phyloP scores from a whole-genome alignment of 2,113 vertebrate genomes.

The Blennius ocellaris region DNA sequence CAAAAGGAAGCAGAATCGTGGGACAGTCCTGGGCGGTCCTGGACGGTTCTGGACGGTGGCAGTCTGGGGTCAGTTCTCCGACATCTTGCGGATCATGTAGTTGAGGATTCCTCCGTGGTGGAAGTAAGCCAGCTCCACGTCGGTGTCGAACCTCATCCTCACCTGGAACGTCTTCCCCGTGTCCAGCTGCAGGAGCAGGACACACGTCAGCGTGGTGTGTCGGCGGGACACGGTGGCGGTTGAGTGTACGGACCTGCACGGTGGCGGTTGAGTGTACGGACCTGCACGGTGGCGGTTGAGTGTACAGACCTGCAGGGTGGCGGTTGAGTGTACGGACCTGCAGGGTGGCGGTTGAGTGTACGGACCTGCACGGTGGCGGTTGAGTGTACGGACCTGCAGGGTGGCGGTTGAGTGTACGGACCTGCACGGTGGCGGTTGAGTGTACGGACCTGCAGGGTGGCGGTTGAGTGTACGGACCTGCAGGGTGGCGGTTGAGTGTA shows the following conservation, averaged over 20 bases:
- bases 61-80: constrained; percentile 57
- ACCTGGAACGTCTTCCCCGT: constrained; percentile 89
- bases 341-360: constrained; percentile 78
- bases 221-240: too few relatives aligned
- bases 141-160: constrained; percentile 94
- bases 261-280: constrained; percentile 79
- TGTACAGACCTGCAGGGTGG: constrained; percentile 86
- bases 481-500: constrained; percentile 78
- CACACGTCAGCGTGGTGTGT: too few relatives aligned
- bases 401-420: constrained; percentile 79
- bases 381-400: constrained; percentile 87
- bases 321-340: constrained; percentile 87
- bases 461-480: constrained; percentile 87
- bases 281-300: constrained; percentile 90
- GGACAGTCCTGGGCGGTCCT: too few relatives aligned
- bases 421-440: constrained; percentile 90
- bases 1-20: too few relatives aligned
- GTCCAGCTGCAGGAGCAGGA: constrained; percentile 86
- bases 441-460: constrained; percentile 86
- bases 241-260: constrained; percentile 84
- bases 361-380: constrained; percentile 89
- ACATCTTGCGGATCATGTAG: constrained; percentile 99
- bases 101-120: constrained; percentile 95
- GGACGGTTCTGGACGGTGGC: too few relatives aligned
- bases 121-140: constrained; percentile 96